phyloP scores from a whole-genome alignment of 2,888 invertebrate genomes.

The Drymonia ruficornis region DNA sequence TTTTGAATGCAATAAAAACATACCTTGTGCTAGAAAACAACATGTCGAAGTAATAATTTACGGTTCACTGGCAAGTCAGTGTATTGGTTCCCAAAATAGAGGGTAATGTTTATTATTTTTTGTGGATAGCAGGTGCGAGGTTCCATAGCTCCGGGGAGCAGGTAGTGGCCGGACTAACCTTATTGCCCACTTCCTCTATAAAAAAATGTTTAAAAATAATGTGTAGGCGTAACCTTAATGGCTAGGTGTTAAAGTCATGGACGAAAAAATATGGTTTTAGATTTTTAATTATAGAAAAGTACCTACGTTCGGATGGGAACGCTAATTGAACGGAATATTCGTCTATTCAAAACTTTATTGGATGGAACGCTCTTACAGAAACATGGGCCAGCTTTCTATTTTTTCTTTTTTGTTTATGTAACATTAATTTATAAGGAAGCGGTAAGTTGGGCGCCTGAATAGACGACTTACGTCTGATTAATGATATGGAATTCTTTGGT shows the following conservation, averaged over 20 bases:
- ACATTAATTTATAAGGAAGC: constrained; percentile 61
- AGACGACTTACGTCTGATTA: constrained; percentile 63
- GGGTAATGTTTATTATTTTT: constrained; percentile 67
- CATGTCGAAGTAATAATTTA: constrained; percentile 59
- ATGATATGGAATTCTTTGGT: constrained; percentile 56
- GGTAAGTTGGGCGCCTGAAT: constrained; percentile 52
- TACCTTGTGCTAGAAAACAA: constrained; percentile 43
- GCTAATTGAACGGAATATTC: constrained; percentile 26
- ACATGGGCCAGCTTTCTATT: constrained; percentile 23
- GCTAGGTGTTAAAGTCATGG: constrained; percentile 61
- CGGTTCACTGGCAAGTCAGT: constrained; percentile 52
- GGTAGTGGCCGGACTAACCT: constrained; percentile 64
- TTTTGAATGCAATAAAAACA: constrained; percentile 35
- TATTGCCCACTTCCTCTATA: constrained; percentile 74
- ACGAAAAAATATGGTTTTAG: constrained; percentile 41
- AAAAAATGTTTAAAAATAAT: constrained; percentile 60
- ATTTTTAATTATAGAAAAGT: constrained; percentile 43
- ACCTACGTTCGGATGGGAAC: constrained; percentile 24
- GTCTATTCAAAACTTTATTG: constrained; percentile 19
- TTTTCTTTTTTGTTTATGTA: constrained; percentile 57
- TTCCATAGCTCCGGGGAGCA: constrained; percentile 50
- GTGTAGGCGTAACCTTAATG: constrained; percentile 55
- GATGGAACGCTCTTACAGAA: constrained; percentile 24
- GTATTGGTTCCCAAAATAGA: constrained; percentile 64
- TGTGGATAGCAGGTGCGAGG: constrained; percentile 73